Evolutionary conservation across 2,888 invertebrate genomes (phyloP).

Genomic region (Ichneumon xanthorius): DNA sequence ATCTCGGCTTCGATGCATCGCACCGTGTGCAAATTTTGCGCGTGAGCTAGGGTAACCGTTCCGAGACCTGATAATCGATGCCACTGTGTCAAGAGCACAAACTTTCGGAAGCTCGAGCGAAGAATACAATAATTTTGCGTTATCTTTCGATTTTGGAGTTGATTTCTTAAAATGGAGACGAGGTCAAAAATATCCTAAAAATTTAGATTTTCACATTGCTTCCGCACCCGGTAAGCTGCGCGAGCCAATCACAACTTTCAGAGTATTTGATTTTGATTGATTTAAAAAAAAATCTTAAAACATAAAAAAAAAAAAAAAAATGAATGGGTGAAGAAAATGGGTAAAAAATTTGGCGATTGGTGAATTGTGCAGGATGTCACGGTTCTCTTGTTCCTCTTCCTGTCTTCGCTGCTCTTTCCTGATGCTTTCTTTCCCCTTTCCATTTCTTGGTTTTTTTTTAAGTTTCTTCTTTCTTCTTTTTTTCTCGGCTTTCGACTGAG

Average conservation of each 20-base stretch:
- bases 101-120: not conserved
- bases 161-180: not conserved
- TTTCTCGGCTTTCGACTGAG: constrained; percentile 43
- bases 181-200: too few relatives aligned
- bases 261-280: not conserved
- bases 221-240: too few relatives aligned
- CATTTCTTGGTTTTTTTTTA: constrained; percentile 51
- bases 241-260: not conserved
- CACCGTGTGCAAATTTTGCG: not conserved
- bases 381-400: constrained; percentile 78
- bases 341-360: constrained; percentile 59
- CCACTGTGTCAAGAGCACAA: constrained; percentile 37
- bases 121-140: not conserved
- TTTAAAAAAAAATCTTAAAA: too few relatives aligned
- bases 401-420: constrained; percentile 65
- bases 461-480: constrained; percentile 47
- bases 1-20: not conserved
- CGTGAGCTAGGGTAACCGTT: not conserved
- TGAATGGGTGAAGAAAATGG: not conserved
- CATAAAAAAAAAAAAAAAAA: too few relatives aligned
- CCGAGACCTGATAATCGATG: constrained; percentile 23
- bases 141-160: not conserved
- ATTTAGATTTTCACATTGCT: too few relatives aligned
- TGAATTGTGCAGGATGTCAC: constrained; percentile 70
- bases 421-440: constrained; percentile 51